Conservation (phyloP, 2,113 vertebrate genomes). For the Penelope pileata region DNA sequence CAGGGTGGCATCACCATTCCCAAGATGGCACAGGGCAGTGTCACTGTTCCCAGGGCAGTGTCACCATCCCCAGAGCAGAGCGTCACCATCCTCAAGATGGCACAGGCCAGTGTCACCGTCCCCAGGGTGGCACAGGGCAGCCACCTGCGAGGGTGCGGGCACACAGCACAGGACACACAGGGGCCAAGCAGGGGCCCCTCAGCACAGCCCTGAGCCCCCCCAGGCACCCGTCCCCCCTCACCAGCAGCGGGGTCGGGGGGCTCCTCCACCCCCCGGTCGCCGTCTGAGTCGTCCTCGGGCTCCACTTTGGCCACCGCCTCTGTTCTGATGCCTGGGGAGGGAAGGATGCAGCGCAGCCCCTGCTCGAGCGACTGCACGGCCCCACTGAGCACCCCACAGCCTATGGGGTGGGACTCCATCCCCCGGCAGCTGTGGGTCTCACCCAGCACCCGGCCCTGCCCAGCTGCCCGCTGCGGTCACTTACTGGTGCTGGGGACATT, state of each 20-base stretch:
- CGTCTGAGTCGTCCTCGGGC: neutral
- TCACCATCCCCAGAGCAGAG: neutral
- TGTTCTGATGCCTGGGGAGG: neutral
- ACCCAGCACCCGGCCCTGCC: neutral
- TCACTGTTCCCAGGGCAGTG: neutral
- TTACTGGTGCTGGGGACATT: neutral
- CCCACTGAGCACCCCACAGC: neutral
- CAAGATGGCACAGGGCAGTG: neutral
- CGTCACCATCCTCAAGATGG: neutral
- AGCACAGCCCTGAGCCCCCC: no score
- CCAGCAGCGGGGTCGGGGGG: neutral
- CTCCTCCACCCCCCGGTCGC: accelerated
- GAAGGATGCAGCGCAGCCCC: no score
- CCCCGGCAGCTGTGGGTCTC: neutral
- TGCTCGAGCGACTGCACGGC: neutral
- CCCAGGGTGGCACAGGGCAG: neutral
- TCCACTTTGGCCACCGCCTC: neutral
- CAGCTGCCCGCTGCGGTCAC: neutral
- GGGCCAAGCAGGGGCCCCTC: neutral
- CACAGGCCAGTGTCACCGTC: neutral
- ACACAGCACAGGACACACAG: neutral
- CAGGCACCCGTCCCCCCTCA: neutral
- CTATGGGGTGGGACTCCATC: neutral
- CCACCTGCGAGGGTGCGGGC: neutral
- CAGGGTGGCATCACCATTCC: neutral